Base-by-base conservation (phyloP, 2,888 invertebrate genomes). In the Chirona hameri region DNA sequence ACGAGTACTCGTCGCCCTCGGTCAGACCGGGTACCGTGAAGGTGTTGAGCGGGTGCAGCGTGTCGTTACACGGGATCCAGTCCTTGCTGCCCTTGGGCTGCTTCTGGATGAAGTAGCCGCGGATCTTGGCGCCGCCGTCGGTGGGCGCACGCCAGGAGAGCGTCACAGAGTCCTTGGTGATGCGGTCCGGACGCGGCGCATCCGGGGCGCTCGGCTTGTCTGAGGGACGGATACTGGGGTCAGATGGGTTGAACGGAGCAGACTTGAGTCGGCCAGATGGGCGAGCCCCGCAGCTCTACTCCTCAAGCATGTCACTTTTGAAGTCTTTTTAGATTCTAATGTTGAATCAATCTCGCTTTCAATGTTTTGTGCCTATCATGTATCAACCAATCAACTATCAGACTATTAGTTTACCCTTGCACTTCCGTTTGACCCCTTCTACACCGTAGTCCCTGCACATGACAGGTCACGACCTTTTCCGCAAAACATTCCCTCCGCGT, bases 1-100 rank as follows among this genome's bases (percentile, higher is more conserved):
- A 99, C 86, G 95, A 93, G 88, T 98, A 98, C 87, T 98, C 97
- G 85, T 94, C 94, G 9, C 97, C 96, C 89, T 98, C 97, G 85
- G 92, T 95, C 82, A 99, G 90, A 84, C 94, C 93, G 4, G 95
- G 94, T 18, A 98, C 93, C 1, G 94, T 95, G 88, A 93, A 93
- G 0, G 94, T 91, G 39, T 93, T 93, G 84, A 92, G 92, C 69
- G 92, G 92, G 83, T 95, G 92, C 76, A 95, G 94, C 57, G 92
- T 89, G 52, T 93, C 92, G 87, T 96, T 96, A 84, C 95, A 94
- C 86, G 95, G 94, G 84, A 92, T 91, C 95, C 97, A 98, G 86
- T 95, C 93, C 83, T 93, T 92, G 83, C 94, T 93, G 83, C 92
- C 93, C 88, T 96, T 95, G 85, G 92, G 93, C 87, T 94, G 94